Conservation (phyloP, 2,888 invertebrate species). For the Thera obeliscata region DNA sequence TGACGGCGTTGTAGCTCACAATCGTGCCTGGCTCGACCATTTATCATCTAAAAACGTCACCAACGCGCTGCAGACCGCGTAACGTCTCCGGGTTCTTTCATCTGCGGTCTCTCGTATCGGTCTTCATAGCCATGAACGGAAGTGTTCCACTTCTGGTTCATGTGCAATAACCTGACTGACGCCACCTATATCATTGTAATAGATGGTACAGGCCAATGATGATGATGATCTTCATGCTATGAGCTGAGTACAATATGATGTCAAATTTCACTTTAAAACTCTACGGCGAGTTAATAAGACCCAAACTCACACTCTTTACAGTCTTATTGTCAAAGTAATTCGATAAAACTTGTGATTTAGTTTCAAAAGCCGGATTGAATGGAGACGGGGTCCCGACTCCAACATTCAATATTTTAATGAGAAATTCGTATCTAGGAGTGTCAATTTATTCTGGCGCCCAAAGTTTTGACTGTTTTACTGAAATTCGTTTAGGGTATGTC, state of each 20-base stretch:
- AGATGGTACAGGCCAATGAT: too few species aligned
- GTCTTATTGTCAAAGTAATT: slow-evolving; percentile 74
- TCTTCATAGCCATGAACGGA: too few species aligned
- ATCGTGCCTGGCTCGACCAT: too few species aligned
- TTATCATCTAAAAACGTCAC: too few species aligned
- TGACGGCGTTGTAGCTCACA: too few species aligned
- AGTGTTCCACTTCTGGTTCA: too few species aligned
- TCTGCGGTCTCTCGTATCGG: too few species aligned
- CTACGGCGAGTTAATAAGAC: slow-evolving; percentile 15
- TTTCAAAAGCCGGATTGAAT: slow-evolving; percentile 78
- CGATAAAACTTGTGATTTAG: slow-evolving; percentile 76
- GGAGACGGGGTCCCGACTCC: slow-evolving; percentile 68
- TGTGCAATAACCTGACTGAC: too few species aligned
- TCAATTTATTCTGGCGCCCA: slow-evolving; percentile 70
- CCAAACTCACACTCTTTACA: slow-evolving; percentile 60
- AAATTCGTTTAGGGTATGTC: slow-evolving; percentile 62
- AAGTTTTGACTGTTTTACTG: slow-evolving; percentile 65
- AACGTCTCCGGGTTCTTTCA: too few species aligned
- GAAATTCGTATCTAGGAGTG: slow-evolving; percentile 77
- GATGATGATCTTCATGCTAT: not conserved
- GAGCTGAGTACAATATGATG: slow-evolving; percentile 1
- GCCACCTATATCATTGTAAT: too few species aligned
- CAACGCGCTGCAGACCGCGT: too few species aligned
- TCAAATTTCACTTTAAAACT: not conserved
- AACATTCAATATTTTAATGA: slow-evolving; percentile 78